These are phyloP conservation scores for Oreochromis tanganicae DNA, from an alignment of 2,113 vertebrate species.

Conservation along the genomic window DNA sequence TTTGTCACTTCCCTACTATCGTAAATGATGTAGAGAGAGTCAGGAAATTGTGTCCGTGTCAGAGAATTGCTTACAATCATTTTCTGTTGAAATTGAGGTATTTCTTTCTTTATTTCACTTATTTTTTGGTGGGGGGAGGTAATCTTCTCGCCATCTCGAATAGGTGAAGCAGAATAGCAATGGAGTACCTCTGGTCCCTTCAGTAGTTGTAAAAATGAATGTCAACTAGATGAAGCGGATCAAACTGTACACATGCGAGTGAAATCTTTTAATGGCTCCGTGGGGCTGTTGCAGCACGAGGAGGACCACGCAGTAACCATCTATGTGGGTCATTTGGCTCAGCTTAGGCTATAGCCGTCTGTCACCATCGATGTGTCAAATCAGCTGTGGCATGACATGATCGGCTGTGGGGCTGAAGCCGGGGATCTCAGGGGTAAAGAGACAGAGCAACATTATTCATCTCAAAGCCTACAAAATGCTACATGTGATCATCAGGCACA, in stretches of 20 bases:
- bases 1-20: not conserved
- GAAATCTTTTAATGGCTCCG: not conserved
- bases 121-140: not conserved
- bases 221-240: not conserved
- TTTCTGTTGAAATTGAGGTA: constrained; percentile 22
- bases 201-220: not conserved
- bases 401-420: not conserved
- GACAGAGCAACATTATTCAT: not conserved
- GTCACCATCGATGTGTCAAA: constrained; percentile 54
- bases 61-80: constrained; percentile 12
- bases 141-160: not conserved
- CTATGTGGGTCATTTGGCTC: constrained; percentile 49
- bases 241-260: not conserved
- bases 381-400: constrained; percentile 15
- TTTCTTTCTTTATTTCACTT: not conserved
- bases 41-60: constrained; percentile 21
- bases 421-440: not conserved
- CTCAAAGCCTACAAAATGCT: not conserved
- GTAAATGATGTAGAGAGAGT: not conserved
- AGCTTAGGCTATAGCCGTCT: not conserved
- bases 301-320: not conserved
- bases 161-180: not conserved
- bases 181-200: not conserved
- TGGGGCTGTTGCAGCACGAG: not conserved
- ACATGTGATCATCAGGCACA: constrained; percentile 9